Evolutionary conservation across 2,113 vertebrate species (phyloP), one percentile per base, ranked within the genome.

Genomic region (Archocentrus centrarchus): DNA sequence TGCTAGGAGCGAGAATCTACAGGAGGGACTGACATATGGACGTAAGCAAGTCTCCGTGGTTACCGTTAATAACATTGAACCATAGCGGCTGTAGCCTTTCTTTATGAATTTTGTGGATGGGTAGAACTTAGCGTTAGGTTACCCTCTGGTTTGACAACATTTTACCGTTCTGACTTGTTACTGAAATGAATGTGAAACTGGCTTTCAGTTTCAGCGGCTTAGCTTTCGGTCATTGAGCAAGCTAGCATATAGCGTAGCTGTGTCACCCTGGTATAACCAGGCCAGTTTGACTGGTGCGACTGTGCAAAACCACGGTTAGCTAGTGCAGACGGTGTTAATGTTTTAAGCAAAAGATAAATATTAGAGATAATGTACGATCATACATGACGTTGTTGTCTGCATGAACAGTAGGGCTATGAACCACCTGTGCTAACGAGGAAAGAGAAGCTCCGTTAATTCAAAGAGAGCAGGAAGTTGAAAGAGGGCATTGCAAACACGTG

Each of bases 401-500:
- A n/a, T 53, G 53, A 53, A 55, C 27, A 14, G 5, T 55, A 55
- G 53, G 68, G 22, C n/a, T 59, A 44, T 73, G 44, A 73, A 47
- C 39, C 37, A 47, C 22, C 14, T 18, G 6, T 13, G 57, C 75
- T 44, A 77, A 44, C 57, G 24, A 44, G 39, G 37, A 27, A 57
- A n/a, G 68, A 35, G 64, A 20, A 73, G 64, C 63, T 81, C 3
- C 35, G 39, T 24, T 11, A 59, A 80, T 55, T 62, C 50, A 35
- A 24, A 44, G 77, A 20, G 63, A 91, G 35, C 91, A 90, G 93
- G 93, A 94, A 94, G 92, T 93, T 70, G 76, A 66, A 62, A 75
- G 86, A 57, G 75, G 79, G 60, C 87, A 73, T n/a, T 60, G 63
- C 87, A 85, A 93, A 91, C 94, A 94, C 94, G 93, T 95, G 94